phyloP scores from a whole-genome alignment of 2,113 vertebrate genomes.

The Alethe castanea region DNA sequence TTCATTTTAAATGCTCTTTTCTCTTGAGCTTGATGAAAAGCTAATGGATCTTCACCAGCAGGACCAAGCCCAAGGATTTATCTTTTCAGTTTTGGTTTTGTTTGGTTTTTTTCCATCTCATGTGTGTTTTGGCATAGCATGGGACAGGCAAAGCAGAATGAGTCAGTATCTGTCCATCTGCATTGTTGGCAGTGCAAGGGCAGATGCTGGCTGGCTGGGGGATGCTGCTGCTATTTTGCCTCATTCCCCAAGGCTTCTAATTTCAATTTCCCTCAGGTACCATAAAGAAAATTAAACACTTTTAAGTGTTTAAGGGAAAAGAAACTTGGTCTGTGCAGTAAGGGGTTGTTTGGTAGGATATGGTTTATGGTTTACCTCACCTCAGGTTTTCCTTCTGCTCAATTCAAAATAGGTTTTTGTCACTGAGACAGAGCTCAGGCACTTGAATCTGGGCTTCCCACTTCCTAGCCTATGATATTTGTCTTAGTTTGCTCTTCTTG shows the following conservation, averaged over 20 bases:
- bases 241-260: background rate
- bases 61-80: background rate
- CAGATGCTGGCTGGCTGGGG: background rate
- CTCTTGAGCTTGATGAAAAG: background rate
- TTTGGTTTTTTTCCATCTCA: background rate
- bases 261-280: background rate
- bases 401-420: background rate
- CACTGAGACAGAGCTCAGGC: background rate
- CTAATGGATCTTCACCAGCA: background rate
- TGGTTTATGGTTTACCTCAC: too few relatives aligned
- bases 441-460: background rate
- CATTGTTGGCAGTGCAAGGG: background rate
- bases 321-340: background rate
- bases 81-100: background rate
- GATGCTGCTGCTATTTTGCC: background rate
- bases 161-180: background rate
- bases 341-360: background rate
- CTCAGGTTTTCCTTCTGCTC: background rate
- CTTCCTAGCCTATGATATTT: background rate
- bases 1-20: background rate
- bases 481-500: background rate
- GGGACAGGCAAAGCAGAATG: background rate
- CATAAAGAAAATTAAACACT: background rate
- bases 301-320: background rate
- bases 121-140: accelerated